Conservation (phyloP, 2,888 invertebrate genomes). For the Caenorhabditis sp. region DNA sequence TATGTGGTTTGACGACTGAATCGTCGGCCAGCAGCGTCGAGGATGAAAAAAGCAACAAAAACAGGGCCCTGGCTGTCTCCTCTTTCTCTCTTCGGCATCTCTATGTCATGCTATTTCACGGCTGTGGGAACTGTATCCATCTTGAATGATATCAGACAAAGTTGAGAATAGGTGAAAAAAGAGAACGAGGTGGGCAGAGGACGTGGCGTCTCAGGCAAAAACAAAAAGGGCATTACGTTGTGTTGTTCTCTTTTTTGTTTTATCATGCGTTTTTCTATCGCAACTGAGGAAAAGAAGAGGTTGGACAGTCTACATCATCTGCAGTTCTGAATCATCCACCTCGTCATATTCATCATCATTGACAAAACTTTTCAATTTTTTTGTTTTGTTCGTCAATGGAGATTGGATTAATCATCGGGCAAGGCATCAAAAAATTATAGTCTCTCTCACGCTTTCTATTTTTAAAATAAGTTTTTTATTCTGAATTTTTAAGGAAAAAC, state of each 20-base stretch:
- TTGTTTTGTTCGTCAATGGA: not conserved
- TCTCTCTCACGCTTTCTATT: not conserved
- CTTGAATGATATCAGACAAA: conserved; percentile 34
- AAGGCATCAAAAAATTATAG: not conserved
- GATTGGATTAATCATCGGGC: not conserved
- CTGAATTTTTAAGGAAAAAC: not conserved
- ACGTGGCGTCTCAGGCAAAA: conserved; percentile 18
- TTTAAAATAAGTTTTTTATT: not conserved
- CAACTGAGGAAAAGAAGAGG: too few relatives aligned
- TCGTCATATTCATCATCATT: not conserved
- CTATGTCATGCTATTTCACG: not conserved
- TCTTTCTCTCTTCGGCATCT: not conserved
- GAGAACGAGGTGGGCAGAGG: not conserved
- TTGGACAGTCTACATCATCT: not conserved
- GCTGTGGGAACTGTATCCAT: conserved; percentile 41
- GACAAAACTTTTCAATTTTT: not conserved
- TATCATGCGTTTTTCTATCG: not conserved
- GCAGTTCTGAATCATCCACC: not conserved
- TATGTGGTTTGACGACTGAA: conserved; percentile 40
- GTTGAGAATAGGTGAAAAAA: not conserved
- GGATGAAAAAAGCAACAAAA: conserved; percentile 23
- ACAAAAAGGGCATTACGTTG: conserved; percentile 33
- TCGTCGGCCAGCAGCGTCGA: conserved; percentile 18
- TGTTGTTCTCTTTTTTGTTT: conserved; percentile 12
- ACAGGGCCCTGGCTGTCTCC: conserved; percentile 24